Evolutionary conservation across 1,140 invertebrate genomes (phyloP).

Genomic region (Hycleus phaleratus): DNA sequence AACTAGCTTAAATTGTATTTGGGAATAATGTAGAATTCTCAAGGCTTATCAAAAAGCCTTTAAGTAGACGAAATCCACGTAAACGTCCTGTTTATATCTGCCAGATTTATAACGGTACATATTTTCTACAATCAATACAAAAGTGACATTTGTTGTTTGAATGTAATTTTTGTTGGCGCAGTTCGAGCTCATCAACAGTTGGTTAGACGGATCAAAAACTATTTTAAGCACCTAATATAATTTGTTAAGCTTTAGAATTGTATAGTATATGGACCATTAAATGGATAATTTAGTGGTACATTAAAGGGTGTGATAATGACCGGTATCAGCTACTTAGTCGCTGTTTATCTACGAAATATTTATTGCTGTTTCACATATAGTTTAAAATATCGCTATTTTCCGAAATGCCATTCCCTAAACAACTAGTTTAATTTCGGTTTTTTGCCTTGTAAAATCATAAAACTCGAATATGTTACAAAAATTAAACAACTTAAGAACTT

Average conservation of each 20-base stretch:
- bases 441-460: too few relatives aligned
- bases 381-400: background rate
- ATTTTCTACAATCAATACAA: too few relatives aligned
- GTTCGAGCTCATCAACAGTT: conserved; percentile 8
- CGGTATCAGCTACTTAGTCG: conserved; percentile 18
- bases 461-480: too few relatives aligned
- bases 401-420: background rate
- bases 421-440: too few relatives aligned
- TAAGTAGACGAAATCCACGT: conserved; percentile 29
- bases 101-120: too few relatives aligned
- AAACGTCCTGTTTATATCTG: conserved; percentile 29
- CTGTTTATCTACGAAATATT: conserved; percentile 10
- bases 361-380: background rate
- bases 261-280: conserved; percentile 12
- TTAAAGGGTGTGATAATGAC: conserved; percentile 19
- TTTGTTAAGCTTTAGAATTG: conserved; percentile 11
- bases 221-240: conserved; percentile 3
- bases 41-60: conserved; percentile 27
- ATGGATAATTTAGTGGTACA: conserved; percentile 20
- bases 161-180: too few relatives aligned
- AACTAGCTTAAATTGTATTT: background rate
- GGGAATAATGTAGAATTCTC: conserved; percentile 25
- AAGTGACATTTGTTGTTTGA: too few relatives aligned
- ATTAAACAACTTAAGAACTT: too few relatives aligned
- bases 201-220: conserved; percentile 7